Base-by-base conservation (phyloP, 1,140 invertebrate species). In the Bombyx mori region DNA sequence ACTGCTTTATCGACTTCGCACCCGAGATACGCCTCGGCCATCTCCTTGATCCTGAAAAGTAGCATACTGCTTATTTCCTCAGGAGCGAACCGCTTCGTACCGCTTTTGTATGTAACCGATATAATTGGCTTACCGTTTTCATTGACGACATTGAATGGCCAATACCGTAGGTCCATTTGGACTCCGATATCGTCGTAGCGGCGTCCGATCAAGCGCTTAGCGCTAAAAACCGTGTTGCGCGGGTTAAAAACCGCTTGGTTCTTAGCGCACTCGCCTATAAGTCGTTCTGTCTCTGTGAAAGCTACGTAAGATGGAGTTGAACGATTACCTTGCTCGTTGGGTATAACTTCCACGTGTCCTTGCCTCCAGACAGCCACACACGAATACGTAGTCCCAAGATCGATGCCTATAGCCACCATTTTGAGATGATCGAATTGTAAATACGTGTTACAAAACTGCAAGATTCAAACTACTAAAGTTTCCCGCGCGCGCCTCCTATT, bases 271-370 rank as follows among this genome's bases (percentile, higher is more conserved):
- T 95, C 94, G 49, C 93, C 91, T 61, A 92, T 94, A 50, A 91
- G 88, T 8, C 93, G 86, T 10, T 92, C 93, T 58, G 93, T 93
- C 8, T 89, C 63, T 50, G 91, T 88, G 70, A 91, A 91, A 0
- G 89, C 89, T 55, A 89, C 76, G 89, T 81, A 80, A 56, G 92
- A 90, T 2, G 93, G 93, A 45, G 93, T 95, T 26, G 93, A 94
- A 57, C 93, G 76, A 75, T 95, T 95, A 3, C 95, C 95, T 80
- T 95, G 93, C 69, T 96, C 95, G 73, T 96, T 96, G 68, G 94
- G 93, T 69, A 97, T 96, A 72, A 97, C 96, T 81, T 97, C 94
- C 5, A 95, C 93, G 72, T 91, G 91, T 26, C 93, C 93, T 68
- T 95, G 85, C 62, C 90, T 89, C 77, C 92, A 93, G 7, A 93